A percentile compares a stretch with the other conserved stretches of the same genome.
Conservation (phyloP, 2,888 invertebrate species). For the Chironomus riparius region DNA sequence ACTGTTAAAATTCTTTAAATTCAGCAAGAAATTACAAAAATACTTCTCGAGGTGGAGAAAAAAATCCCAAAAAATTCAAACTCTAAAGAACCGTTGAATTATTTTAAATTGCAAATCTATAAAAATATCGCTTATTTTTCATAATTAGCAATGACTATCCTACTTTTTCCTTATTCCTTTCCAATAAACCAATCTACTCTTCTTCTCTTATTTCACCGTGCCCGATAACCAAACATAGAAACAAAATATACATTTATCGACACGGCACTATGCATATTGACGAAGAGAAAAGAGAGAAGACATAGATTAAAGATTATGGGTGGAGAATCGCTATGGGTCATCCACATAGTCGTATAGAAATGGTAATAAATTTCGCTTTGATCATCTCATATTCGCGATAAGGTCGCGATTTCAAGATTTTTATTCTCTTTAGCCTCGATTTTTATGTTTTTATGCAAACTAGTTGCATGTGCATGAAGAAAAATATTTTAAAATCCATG, state of each 20-base stretch:
- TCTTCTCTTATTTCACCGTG: too few species aligned
- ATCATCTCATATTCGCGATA: conserved; percentile 12
- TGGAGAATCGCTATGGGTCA: conserved; percentile 5
- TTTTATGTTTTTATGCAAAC: conserved; percentile 22
- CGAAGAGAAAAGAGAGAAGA: not conserved
- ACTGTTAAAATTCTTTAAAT: too few species aligned
- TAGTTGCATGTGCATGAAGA: not conserved
- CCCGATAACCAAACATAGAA: not conserved
- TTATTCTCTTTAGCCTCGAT: not conserved
- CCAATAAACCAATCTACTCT: not conserved
- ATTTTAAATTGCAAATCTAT: too few species aligned
- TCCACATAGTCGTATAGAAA: not conserved
- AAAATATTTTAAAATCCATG: too few species aligned
- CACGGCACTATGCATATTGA: not conserved
- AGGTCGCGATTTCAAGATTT: not conserved
- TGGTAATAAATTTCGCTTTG: not conserved
- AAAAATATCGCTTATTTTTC: too few species aligned
- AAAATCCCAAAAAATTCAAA: too few species aligned
- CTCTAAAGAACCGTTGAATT: too few species aligned
- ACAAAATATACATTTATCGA: not conserved
- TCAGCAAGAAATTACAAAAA: too few species aligned
- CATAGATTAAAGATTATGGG: not conserved
- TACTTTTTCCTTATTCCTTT: not conserved
- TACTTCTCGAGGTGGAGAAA: too few species aligned
- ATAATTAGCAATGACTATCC: too few species aligned